Percentiles rank a stretch among this genome's conserved stretches.
phyloP scores from a whole-genome alignment of 2,888 invertebrate species.

The Drosophila limbata region DNA sequence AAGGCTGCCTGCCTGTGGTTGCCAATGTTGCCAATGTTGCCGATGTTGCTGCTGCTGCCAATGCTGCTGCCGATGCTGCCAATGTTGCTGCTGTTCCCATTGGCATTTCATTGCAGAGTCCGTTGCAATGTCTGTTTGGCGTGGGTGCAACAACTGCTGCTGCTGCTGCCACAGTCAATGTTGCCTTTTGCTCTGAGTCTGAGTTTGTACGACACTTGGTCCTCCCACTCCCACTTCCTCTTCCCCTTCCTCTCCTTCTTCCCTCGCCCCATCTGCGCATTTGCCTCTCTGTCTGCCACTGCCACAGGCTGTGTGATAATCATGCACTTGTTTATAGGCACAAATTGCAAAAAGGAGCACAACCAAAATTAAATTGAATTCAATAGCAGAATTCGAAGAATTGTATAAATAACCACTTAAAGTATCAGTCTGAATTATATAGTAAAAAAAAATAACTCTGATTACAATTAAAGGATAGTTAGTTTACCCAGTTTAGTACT shows the following conservation, averaged over 20 bases:
- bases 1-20: slow-evolving; percentile 52
- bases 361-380: slow-evolving; percentile 4
- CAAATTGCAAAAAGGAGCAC: slow-evolving; percentile 13
- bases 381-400: not conserved
- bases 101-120: slow-evolving; percentile 45
- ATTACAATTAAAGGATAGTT: not conserved
- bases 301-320: slow-evolving; percentile 31
- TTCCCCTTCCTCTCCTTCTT: not conserved
- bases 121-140: slow-evolving; percentile 20
- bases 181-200: slow-evolving; percentile 31
- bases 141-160: slow-evolving; percentile 51
- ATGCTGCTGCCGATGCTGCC: slow-evolving; percentile 35
- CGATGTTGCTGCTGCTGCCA: not conserved
- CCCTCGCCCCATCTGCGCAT: not conserved
- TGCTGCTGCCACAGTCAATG: slow-evolving; percentile 9
- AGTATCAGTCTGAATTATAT: not conserved
- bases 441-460: not conserved
- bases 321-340: slow-evolving; percentile 52
- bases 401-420: not conserved
- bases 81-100: slow-evolving; percentile 46
- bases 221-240: not conserved
- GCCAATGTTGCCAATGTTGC: slow-evolving; percentile 36
- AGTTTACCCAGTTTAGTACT: too few relatives aligned
- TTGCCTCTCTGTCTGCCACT: slow-evolving; percentile 4
- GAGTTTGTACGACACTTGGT: slow-evolving; percentile 45